These are phyloP conservation scores for Cerceris rybyensis DNA, from an alignment of 2,888 invertebrate genomes.

Conservation along the genomic window DNA sequence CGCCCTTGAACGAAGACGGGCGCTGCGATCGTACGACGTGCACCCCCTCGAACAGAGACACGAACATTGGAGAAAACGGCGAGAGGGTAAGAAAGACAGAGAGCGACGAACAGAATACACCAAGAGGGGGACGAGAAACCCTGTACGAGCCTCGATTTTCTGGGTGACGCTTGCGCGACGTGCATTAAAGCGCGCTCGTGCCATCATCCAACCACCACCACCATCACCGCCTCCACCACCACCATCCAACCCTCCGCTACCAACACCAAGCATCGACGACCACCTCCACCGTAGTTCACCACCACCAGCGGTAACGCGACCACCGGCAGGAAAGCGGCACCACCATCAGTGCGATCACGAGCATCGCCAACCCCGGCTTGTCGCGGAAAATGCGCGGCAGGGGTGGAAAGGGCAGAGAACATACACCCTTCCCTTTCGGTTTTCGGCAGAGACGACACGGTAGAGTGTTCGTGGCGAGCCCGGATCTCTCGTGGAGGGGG, in stretches of 20 bases:
- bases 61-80: slow-evolving; percentile 18
- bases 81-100: slow-evolving; percentile 1
- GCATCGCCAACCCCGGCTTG: slow-evolving; percentile 44
- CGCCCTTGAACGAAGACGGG: slow-evolving; percentile 79
- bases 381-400: slow-evolving; percentile 68
- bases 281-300: slow-evolving; percentile 13
- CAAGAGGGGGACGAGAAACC: slow-evolving; percentile 1
- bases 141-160: slow-evolving; percentile 67
- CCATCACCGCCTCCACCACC: slow-evolving; percentile 12
- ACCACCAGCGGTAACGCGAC: slow-evolving; percentile 26
- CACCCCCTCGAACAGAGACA: slow-evolving; percentile 37
- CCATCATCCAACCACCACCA: slow-evolving; percentile 39
- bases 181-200: slow-evolving; percentile 48
- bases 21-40: slow-evolving; percentile 68
- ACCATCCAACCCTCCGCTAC: slow-evolving; percentile 12
- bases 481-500: slow-evolving; percentile 34
- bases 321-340: slow-evolving; percentile 38
- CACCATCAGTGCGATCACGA: slow-evolving; percentile 52
- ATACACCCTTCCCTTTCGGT: slow-evolving; percentile 23
- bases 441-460: slow-evolving; percentile 52
- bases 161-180: slow-evolving; percentile 75
- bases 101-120: slow-evolving; percentile 11
- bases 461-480: slow-evolving; percentile 44
- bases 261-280: slow-evolving; percentile 16
- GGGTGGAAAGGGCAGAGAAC: slow-evolving; percentile 47